phyloP scores from a whole-genome alignment of 2,888 invertebrate species.

The Aquatica leii region DNA sequence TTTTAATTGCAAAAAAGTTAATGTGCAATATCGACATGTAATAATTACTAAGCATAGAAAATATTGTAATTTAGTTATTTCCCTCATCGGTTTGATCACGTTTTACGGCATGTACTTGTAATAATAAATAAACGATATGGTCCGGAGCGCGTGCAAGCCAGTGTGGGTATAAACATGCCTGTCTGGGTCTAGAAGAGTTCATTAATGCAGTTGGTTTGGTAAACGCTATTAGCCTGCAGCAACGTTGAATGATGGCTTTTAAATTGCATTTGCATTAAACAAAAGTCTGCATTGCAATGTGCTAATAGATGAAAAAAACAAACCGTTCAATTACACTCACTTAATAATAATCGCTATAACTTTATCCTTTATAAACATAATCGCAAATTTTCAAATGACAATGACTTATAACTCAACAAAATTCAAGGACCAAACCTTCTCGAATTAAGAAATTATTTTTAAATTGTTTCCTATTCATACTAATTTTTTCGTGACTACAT shows the following conservation, averaged over 20 bases:
- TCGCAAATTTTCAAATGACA: background rate
- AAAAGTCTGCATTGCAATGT: constrained; percentile 31
- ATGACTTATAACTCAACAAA: background rate
- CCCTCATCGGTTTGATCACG: constrained; percentile 59
- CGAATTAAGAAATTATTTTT: constrained; percentile 10
- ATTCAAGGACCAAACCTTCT: constrained; percentile 4
- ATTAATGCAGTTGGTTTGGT: constrained; percentile 61
- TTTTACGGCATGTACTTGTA: constrained; percentile 58
- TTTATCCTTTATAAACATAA: too few species aligned
- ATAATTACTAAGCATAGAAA: constrained; percentile 12
- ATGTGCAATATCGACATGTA: constrained; percentile 12
- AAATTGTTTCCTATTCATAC: constrained; percentile 3
- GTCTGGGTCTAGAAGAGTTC: constrained; percentile 60
- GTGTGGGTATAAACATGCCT: constrained; percentile 61
- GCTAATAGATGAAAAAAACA: constrained; percentile 7
- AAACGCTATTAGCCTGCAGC: constrained; percentile 58
- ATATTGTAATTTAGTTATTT: constrained; percentile 55
- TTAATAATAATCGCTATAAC: background rate
- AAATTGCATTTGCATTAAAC: constrained; percentile 59
- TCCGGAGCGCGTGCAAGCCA: constrained; percentile 60
- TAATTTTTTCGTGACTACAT: background rate
- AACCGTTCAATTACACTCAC: constrained; percentile 7
- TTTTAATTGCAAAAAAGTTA: background rate
- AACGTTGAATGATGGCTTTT: constrained; percentile 59
- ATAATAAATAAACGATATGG: constrained; percentile 61